phyloP scores from a whole-genome alignment of 2,797 vertebrate genomes.

The Nothura maculosa region DNA sequence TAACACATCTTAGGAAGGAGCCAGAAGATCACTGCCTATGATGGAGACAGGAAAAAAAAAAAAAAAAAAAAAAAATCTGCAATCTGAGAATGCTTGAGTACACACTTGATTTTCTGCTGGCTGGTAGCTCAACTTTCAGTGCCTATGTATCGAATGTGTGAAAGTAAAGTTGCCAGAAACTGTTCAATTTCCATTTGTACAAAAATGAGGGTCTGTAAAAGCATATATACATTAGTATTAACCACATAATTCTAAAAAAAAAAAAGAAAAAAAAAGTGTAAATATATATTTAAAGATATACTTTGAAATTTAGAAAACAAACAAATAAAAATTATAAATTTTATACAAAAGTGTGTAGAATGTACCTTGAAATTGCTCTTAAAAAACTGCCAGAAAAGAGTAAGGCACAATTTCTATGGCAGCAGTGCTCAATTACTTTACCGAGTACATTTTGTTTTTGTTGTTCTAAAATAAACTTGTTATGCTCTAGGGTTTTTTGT shows the following conservation, averaged over 20 bases:
- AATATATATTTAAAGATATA: background rate
- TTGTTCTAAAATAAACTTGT: background rate
- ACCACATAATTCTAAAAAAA: background rate
- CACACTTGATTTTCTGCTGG: rapidly evolving
- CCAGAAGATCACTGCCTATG: rapidly evolving
- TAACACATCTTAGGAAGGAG: background rate
- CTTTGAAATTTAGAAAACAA: background rate
- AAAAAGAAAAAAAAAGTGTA: background rate
- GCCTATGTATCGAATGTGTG: background rate
- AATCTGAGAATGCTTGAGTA: background rate
- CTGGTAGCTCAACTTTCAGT: background rate
- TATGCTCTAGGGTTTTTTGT: background rate
- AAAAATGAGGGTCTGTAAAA: background rate
- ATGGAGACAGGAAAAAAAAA: background rate
- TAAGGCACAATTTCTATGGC: background rate
- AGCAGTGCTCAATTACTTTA: background rate
- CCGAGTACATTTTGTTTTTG: background rate
- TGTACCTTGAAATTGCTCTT: background rate
- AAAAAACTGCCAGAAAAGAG: background rate
- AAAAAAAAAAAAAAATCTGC: background rate
- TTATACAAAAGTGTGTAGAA: background rate
- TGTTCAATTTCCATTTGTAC: background rate
- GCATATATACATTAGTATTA: background rate
- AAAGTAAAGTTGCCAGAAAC: background rate
- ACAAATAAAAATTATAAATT: no score